phyloP scores from a whole-genome alignment of 2,888 invertebrate species.

The Eristalinus sepulchralis region DNA sequence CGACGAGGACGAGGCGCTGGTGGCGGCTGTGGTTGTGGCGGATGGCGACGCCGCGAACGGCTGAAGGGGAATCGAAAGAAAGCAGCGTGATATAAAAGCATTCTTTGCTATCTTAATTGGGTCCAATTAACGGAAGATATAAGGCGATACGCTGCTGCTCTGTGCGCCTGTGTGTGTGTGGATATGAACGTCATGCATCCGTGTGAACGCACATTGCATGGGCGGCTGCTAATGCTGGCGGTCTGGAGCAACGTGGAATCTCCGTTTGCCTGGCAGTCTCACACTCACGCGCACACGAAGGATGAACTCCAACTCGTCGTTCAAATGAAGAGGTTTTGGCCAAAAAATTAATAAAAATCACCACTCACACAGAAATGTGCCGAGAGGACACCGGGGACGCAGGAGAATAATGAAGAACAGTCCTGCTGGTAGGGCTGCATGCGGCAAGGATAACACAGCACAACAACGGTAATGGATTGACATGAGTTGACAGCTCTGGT shows the following conservation, averaged over 20 bases:
- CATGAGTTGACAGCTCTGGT: constrained; percentile 34
- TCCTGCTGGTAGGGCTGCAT: constrained; percentile 6
- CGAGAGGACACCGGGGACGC: neutral
- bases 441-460: constrained; percentile 22
- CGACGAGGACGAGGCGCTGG: neutral
- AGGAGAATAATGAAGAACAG: constrained; percentile 38
- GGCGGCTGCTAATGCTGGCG: neutral
- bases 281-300: neutral
- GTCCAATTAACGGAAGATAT: constrained; percentile 73
- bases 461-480: constrained; percentile 10
- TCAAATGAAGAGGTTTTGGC: constrained; percentile 24
- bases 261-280: neutral
- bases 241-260: constrained; percentile 31
- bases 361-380: neutral
- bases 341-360: constrained; percentile 59
- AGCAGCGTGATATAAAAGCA: constrained; percentile 71
- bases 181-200: neutral
- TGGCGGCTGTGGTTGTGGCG: neutral
- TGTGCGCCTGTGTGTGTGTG: constrained; percentile 42
- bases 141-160: constrained; percentile 67
- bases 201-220: neutral
- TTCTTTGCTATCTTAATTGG: constrained; percentile 73
- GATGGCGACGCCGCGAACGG: neutral
- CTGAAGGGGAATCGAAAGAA: constrained; percentile 52
- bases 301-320: constrained; percentile 16